A percentile compares a stretch with the other conserved stretches of the same genome.
Conservation (phyloP, 2,797 vertebrate species). For the Steatocranus sp. region DNA sequence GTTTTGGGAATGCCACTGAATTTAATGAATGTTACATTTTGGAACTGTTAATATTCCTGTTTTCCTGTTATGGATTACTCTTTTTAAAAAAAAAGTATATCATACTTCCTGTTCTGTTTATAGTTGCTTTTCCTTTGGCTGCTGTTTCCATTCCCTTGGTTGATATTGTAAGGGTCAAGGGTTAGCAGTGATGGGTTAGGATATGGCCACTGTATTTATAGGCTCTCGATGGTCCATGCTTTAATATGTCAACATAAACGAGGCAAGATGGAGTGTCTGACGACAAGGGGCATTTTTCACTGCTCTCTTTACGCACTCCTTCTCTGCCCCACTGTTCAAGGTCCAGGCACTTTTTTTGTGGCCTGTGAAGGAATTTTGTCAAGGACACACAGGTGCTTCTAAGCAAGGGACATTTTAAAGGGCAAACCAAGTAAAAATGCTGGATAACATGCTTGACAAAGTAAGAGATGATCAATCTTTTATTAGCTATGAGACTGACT, state of each 20-base stretch:
- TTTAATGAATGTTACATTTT: background rate
- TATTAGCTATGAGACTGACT: constrained; percentile 47
- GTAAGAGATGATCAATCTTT: constrained; percentile 59
- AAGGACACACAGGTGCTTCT: constrained; percentile 41
- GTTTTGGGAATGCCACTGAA: background rate
- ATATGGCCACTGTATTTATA: constrained; percentile 64
- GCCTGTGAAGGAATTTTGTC: constrained; percentile 23
- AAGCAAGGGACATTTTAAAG: constrained; percentile 34
- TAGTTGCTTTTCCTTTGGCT: background rate
- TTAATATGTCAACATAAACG: constrained; percentile 67
- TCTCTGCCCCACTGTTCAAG: constrained; percentile 41
- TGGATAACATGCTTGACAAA: constrained; percentile 18
- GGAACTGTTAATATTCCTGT: background rate
- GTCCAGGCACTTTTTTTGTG: constrained; percentile 40
- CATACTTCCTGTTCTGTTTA: background rate
- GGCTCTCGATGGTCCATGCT: constrained; percentile 21
- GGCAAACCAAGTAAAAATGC: constrained; percentile 26
- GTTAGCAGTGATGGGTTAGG: constrained; percentile 49
- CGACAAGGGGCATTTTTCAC: constrained; percentile 74
- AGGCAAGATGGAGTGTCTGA: constrained; percentile 69
- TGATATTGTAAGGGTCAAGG: constrained; percentile 23
- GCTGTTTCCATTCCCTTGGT: background rate
- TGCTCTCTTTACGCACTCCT: constrained; percentile 12
- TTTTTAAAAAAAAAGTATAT: background rate
- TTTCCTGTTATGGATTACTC: background rate